Percentiles rank a stretch among this genome's conserved stretches.
Evolutionary conservation across 2,888 invertebrate genomes (phyloP).

Genomic region (Sympetrum striolatum): DNA sequence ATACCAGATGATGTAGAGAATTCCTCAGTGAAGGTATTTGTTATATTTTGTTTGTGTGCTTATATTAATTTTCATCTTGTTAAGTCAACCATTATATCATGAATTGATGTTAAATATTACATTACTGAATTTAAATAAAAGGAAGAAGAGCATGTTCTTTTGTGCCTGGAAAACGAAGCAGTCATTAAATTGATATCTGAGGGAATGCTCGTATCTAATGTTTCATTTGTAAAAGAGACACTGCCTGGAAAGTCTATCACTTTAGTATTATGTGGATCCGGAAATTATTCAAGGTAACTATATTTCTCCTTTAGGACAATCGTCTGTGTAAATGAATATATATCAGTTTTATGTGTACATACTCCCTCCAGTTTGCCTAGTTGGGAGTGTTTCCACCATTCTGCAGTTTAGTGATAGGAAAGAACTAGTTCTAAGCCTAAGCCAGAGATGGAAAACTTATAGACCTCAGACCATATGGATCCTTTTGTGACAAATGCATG

Average conservation of each 20-base stretch:
- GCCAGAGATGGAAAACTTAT: too few species aligned
- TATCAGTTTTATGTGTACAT: background rate
- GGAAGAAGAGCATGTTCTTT: slow-evolving; percentile 49
- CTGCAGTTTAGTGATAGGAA: too few species aligned
- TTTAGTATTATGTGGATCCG: slow-evolving; percentile 58
- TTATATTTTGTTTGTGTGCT: background rate
- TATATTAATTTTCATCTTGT: background rate
- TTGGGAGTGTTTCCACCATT: too few species aligned
- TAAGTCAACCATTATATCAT: background rate
- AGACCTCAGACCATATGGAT: too few species aligned
- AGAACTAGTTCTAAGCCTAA: too few species aligned
- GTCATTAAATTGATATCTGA: slow-evolving; percentile 45
- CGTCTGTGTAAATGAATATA: slow-evolving; percentile 48
- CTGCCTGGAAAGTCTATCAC: slow-evolving; percentile 56
- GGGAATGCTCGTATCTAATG: slow-evolving; percentile 49
- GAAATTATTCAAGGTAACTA: slow-evolving; percentile 61
- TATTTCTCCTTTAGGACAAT: too few species aligned
- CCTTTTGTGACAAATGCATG: too few species aligned
- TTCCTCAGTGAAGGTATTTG: background rate
- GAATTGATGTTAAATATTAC: background rate
- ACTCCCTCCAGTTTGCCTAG: background rate
- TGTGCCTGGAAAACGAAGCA: slow-evolving; percentile 48
- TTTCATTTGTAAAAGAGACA: slow-evolving; percentile 48
- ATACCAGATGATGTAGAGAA: background rate
- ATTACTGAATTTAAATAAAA: slow-evolving; percentile 16